Conservation (phyloP, 2,797 vertebrate species). For the Typhlichthys subterraneus region DNA sequence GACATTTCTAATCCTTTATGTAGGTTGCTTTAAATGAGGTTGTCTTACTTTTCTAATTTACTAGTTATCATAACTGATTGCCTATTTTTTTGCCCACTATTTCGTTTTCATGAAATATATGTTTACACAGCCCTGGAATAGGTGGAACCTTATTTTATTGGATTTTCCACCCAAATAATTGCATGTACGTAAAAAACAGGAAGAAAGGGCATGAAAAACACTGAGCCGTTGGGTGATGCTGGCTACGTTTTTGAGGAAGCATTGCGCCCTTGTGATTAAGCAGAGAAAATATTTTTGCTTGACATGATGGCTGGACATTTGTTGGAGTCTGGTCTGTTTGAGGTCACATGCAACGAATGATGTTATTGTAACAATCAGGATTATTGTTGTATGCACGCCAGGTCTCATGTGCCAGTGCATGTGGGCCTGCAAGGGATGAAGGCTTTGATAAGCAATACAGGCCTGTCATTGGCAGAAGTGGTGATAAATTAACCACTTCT, state of each 20-base stretch:
- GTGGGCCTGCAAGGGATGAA: slow-evolving; percentile 31
- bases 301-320: slow-evolving; percentile 62
- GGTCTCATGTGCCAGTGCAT: slow-evolving; percentile 48
- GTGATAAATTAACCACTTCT: too few relatives aligned
- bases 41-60: background rate
- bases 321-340: slow-evolving; percentile 40
- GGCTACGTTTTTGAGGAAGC: slow-evolving; percentile 73
- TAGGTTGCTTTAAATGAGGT: too few relatives aligned
- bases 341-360: slow-evolving; percentile 40
- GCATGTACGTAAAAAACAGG: slow-evolving; percentile 58
- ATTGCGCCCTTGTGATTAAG: slow-evolving; percentile 67
- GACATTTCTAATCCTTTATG: too few relatives aligned
- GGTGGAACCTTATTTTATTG: slow-evolving; percentile 19
- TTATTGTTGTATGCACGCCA: slow-evolving; percentile 64
- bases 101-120: slow-evolving; percentile 10
- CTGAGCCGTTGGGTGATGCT: slow-evolving; percentile 55
- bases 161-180: slow-evolving; percentile 38
- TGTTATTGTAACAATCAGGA: slow-evolving; percentile 72
- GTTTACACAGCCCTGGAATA: background rate
- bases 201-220: slow-evolving; percentile 70
- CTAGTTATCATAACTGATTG: slow-evolving; percentile 6
- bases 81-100: slow-evolving; percentile 9
- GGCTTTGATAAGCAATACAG: slow-evolving; percentile 24
- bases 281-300: slow-evolving; percentile 79
- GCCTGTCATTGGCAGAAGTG: background rate